Evolutionary conservation across 2,888 invertebrate species (phyloP).

Genomic region (Trichogramma dendrolimi): DNA sequence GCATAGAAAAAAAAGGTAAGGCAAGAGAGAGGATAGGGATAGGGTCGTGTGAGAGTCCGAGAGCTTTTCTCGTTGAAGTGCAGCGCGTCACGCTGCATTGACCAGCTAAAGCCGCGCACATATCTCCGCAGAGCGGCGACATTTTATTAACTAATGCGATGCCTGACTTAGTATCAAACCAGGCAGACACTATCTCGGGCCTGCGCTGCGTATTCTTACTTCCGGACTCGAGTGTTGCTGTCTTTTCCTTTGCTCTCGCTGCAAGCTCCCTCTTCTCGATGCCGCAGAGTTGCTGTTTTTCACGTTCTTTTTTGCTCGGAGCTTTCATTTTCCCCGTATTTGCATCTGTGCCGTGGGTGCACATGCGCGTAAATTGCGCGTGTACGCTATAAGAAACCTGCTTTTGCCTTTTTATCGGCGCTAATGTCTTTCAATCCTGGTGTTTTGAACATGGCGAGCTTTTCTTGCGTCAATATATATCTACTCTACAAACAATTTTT

Average conservation of each 20-base stretch:
- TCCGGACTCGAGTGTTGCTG: conserved; percentile 39
- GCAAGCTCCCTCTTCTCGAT: background rate
- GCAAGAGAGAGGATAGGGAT: conserved; percentile 1
- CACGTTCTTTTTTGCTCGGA: too few relatives aligned
- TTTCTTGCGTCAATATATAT: too few relatives aligned
- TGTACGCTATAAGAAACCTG: too few relatives aligned
- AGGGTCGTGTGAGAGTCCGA: conserved; percentile 1
- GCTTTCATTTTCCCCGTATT: too few relatives aligned
- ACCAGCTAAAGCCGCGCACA: conserved; percentile 33
- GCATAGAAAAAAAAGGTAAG: conserved; percentile 7
- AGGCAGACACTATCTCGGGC: conserved; percentile 44
- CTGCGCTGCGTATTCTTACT: conserved; percentile 45
- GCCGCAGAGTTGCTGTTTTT: background rate
- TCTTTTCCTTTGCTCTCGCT: conserved; percentile 19
- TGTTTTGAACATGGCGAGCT: too few relatives aligned
- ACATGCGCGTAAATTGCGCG: too few relatives aligned
- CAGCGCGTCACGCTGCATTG: conserved; percentile 36
- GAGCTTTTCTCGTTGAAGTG: background rate
- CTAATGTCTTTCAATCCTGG: too few relatives aligned
- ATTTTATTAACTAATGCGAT: conserved; percentile 47
- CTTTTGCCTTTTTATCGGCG: too few relatives aligned
- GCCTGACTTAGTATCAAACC: conserved; percentile 51
- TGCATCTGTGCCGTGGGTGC: too few relatives aligned
- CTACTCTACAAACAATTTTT: too few relatives aligned
- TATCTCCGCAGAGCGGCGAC: conserved; percentile 27